phyloP scores from a whole-genome alignment of 2,113 vertebrate genomes.

The Pandion haliaetus region DNA sequence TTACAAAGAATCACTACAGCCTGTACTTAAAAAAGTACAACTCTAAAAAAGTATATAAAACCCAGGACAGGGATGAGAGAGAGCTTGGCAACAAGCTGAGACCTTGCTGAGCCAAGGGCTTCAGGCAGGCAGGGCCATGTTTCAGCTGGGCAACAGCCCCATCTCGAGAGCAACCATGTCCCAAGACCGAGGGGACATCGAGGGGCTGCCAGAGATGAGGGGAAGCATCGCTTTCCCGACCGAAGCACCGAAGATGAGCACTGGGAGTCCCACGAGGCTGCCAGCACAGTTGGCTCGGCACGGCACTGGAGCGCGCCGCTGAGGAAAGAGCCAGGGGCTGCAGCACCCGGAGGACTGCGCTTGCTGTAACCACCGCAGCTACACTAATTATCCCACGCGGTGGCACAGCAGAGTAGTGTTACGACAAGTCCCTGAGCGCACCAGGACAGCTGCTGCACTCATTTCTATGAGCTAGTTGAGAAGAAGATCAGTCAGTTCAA shows the following conservation, averaged over 20 bases:
- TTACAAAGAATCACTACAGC: constrained; percentile 31
- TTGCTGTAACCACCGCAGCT: background rate
- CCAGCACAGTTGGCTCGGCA: background rate
- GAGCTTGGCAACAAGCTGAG: background rate
- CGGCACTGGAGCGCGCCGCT: background rate
- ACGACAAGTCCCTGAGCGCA: constrained; percentile 4
- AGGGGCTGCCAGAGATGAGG: background rate
- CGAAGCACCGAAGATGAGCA: background rate
- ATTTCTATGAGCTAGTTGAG: background rate
- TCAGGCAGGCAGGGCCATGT: background rate
- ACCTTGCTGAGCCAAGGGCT: background rate
- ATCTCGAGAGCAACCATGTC: background rate
- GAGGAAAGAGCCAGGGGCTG: background rate
- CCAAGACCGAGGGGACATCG: rapidly evolving
- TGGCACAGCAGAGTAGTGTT: constrained; percentile 27
- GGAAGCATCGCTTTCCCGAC: background rate
- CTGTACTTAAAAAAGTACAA: constrained; percentile 6
- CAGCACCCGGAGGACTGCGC: rapidly evolving
- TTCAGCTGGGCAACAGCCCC: background rate
- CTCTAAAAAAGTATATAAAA: constrained; percentile 56
- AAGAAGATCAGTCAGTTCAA: constrained; percentile 49
- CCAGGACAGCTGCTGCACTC: constrained; percentile 29
- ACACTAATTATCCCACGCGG: background rate
- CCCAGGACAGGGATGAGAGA: background rate
- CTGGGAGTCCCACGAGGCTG: rapidly evolving